phyloP scores from a whole-genome alignment of 1,140 invertebrate genomes.

The Nasonia vitripennis region DNA sequence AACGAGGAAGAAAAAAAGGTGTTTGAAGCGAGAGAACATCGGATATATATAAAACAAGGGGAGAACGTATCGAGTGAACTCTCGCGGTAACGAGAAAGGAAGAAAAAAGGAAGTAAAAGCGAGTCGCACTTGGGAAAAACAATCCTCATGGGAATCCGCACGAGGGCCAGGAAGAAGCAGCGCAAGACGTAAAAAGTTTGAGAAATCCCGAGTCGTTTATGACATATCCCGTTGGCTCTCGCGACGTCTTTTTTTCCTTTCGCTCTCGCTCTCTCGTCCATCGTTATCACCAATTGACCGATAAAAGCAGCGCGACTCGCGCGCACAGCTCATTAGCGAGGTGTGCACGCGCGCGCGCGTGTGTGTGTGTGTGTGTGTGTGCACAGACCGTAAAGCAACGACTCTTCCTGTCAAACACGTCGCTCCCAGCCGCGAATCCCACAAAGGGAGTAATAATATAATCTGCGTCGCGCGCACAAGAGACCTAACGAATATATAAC shows the following conservation, averaged over 20 bases:
- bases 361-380: too few species aligned
- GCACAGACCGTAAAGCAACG: background rate
- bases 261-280: background rate
- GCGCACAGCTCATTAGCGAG: background rate
- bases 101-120: too few species aligned
- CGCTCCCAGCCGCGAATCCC: background rate
- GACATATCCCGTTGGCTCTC: too few species aligned
- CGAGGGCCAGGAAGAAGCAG: background rate
- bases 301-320: background rate
- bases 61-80: too few species aligned
- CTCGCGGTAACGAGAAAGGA: too few species aligned
- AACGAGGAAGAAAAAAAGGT: too few species aligned
- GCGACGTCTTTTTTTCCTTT: background rate
- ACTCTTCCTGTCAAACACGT: background rate
- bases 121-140: background rate
- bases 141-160: background rate
- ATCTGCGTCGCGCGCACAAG: background rate
- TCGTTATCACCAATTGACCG: background rate
- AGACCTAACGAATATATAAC: too few species aligned
- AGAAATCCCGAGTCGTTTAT: background rate
- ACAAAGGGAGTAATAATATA: slow-evolving; percentile 4
- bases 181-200: background rate
- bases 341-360: too few species aligned
- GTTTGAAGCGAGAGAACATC: too few species aligned
- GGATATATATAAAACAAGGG: too few species aligned